Evolutionary conservation across 2,888 invertebrate genomes (phyloP).

Genomic region (Xanthia icteritia): DNA sequence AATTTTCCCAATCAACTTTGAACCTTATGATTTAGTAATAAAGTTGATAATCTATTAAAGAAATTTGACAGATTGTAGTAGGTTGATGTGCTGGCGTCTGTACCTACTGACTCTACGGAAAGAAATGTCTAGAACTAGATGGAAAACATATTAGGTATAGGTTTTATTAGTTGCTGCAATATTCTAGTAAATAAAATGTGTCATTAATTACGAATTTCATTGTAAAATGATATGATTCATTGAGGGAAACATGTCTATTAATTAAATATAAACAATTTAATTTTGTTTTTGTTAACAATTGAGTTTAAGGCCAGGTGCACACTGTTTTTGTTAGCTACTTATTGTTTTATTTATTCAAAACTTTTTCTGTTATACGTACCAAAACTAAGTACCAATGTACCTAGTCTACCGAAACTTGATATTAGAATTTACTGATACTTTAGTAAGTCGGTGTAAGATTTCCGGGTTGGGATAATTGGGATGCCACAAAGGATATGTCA

Average conservation of each 20-base stretch:
- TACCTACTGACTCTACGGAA: background rate
- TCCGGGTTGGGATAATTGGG: too few relatives aligned
- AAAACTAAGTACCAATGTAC: background rate
- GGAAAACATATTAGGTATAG: background rate
- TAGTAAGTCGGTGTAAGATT: background rate
- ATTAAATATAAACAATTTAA: constrained; percentile 30
- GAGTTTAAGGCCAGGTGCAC: constrained; percentile 14
- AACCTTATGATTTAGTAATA: too few relatives aligned
- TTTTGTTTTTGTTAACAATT: constrained; percentile 21
- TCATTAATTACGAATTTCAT: constrained; percentile 33
- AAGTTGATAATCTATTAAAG: too few relatives aligned
- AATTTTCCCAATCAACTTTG: too few relatives aligned
- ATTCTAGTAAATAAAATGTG: constrained; percentile 30
- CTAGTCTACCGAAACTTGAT: too few relatives aligned
- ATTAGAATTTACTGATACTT: background rate
- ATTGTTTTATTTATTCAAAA: background rate
- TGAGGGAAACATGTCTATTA: constrained; percentile 39
- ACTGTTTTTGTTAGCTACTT: constrained; percentile 5
- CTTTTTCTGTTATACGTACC: background rate
- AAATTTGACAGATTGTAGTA: too few relatives aligned
- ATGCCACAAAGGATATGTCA: too few relatives aligned
- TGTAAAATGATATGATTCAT: constrained; percentile 46
- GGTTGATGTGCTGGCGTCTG: too few relatives aligned
- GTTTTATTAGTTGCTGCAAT: background rate
- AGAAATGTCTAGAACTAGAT: background rate